These are phyloP conservation scores for Orthosia incerta DNA, from an alignment of 2,888 invertebrate genomes.

Conservation along the genomic window DNA sequence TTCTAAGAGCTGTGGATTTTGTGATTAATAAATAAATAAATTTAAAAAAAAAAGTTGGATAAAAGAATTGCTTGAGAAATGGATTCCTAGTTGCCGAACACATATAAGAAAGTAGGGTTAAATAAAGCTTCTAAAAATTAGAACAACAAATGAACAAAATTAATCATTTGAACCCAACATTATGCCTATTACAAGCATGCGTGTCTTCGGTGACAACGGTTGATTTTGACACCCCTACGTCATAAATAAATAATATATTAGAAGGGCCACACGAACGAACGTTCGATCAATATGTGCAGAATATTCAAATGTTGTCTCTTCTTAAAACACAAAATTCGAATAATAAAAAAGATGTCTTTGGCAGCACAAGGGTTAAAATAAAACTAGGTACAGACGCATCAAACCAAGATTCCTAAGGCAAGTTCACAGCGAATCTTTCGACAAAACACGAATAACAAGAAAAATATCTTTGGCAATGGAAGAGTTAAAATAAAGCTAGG, in stretches of 20 bases:
- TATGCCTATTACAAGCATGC: neutral
- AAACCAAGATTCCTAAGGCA: neutral
- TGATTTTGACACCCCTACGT: constrained; percentile 41
- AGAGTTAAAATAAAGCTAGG: no score
- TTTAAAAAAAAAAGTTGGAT: no score
- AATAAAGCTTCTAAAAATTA: no score
- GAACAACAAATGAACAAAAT: neutral
- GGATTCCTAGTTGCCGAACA: no score
- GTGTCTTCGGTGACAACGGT: constrained; percentile 25
- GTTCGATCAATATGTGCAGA: constrained; percentile 30
- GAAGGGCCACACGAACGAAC: neutral
- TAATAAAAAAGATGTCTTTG: neutral
- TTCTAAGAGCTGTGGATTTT: no score
- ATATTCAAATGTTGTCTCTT: constrained; percentile 15
- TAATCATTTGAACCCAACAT: neutral
- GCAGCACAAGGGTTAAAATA: constrained; percentile 4
- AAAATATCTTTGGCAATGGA: no score
- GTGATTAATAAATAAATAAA: no score
- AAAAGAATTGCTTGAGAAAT: no score
- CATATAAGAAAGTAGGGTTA: no score
- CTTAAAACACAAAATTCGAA: constrained; percentile 9
- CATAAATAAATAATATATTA: constrained; percentile 47
- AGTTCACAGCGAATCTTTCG: neutral
- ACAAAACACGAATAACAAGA: no score
- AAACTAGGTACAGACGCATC: neutral